Evolutionary conservation across 2,888 invertebrate genomes (phyloP).

Genomic region (Malachius bipustulatus): DNA sequence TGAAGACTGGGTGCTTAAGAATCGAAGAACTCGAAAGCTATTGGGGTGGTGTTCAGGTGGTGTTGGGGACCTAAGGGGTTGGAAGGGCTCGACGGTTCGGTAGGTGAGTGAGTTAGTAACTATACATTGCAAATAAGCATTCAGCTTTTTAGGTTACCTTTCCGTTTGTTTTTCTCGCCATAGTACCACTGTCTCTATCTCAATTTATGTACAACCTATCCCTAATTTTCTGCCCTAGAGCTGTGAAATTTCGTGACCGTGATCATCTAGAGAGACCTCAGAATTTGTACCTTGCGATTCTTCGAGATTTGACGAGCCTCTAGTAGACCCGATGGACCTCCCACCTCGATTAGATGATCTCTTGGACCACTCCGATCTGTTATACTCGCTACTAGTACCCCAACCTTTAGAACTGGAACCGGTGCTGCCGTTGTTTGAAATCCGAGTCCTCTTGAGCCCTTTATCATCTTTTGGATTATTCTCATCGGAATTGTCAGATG

Average conservation of each 20-base stretch:
- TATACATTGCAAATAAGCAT: no score
- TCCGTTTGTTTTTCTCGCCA: no score
- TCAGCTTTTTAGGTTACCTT: no score
- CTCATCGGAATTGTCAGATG: conserved; percentile 68
- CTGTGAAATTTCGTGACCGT: conserved; percentile 42
- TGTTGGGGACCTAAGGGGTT: no score
- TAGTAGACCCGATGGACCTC: conserved; percentile 26
- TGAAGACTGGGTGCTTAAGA: no score
- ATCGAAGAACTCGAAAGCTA: no score
- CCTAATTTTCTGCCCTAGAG: no score
- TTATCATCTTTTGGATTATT: conserved; percentile 32
- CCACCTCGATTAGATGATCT: conserved; percentile 29
- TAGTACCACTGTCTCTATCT: no score
- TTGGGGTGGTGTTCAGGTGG: no score
- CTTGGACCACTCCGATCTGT: conserved; percentile 14
- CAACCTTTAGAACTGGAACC: conserved; percentile 23
- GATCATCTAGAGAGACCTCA: conserved; percentile 41
- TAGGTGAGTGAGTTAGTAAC: no score
- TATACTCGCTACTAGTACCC: conserved; percentile 22
- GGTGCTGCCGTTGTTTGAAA: conserved; percentile 19
- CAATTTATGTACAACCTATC: no score
- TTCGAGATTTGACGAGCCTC: conserved; percentile 34
- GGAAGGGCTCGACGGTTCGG: no score
- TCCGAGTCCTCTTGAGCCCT: conserved; percentile 21
- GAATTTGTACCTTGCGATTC: conserved; percentile 55